A percentile compares a stretch with the other conserved stretches of the same genome.
phyloP scores from a whole-genome alignment of 2,797 vertebrate genomes.

The Chiloscyllium punctatum region DNA sequence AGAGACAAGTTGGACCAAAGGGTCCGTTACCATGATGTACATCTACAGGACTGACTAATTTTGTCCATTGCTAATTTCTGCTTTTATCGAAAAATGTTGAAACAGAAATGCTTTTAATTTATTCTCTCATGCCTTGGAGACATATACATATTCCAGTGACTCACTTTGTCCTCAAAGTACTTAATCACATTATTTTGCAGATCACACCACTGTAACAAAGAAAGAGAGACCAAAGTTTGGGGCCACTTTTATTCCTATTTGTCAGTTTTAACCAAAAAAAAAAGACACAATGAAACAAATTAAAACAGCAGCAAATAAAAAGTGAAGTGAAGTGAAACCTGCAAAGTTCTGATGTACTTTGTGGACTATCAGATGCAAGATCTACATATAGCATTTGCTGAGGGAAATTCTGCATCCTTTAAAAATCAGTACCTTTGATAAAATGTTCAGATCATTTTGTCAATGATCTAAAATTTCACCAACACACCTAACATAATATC shows the following conservation, averaged over 20 bases:
- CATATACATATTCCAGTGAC: no score
- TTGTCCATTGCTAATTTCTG: background rate
- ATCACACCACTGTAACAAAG: background rate
- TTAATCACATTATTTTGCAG: background rate
- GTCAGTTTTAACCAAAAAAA: background rate
- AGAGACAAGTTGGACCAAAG: no score
- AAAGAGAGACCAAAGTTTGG: background rate
- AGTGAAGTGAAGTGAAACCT: background rate
- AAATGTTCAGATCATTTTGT: background rate
- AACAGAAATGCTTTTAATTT: background rate
- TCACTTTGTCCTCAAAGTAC: background rate
- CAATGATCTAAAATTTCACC: background rate
- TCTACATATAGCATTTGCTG: background rate
- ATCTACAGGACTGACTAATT: background rate
- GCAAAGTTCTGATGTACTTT: background rate
- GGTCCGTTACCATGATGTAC: no score
- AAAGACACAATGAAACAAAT: background rate
- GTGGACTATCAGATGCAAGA: background rate
- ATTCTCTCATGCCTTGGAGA: background rate
- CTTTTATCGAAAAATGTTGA: background rate
- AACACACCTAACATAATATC: background rate
- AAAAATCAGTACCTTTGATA: background rate
- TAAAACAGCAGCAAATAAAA: background rate
- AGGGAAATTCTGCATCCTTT: background rate
- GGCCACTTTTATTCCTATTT: background rate